A percentile compares a stretch with the other conserved stretches of the same genome.
phyloP scores from a whole-genome alignment of 2,113 vertebrate genomes.

The Salminus brasiliensis region DNA sequence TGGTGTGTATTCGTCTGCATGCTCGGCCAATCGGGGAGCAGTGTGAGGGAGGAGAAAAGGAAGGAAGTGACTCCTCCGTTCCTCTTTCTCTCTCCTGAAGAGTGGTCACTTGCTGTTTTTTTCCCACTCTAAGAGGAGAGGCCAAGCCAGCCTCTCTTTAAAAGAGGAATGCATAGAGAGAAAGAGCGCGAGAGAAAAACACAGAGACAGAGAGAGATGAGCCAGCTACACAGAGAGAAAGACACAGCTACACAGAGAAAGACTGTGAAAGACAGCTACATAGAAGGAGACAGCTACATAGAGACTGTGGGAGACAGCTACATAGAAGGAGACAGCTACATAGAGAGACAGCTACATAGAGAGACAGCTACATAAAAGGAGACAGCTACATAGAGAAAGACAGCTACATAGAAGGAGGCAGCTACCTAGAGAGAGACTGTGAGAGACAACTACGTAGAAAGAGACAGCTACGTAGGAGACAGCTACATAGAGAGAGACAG shows the following conservation, averaged over 20 bases:
- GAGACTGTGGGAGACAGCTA: no score
- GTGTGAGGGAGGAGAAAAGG: constrained; percentile 31
- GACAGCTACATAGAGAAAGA: no score
- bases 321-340: no score
- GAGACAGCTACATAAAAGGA: no score
- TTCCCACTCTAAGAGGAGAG: not conserved
- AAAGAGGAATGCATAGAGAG: not conserved
- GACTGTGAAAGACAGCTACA: no score
- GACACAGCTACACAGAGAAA: not conserved
- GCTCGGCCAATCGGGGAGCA: constrained; percentile 54
- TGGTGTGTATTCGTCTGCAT: constrained; percentile 61
- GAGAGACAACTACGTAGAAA: no score
- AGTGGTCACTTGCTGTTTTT: constrained; percentile 12
- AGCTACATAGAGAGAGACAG: no score
- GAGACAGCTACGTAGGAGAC: no score
- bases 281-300: no score
- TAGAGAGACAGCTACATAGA: no score
- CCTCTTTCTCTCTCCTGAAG: not conserved
- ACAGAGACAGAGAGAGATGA: no score
- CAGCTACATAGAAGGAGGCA: not conserved
- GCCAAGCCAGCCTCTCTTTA: constrained; percentile 1
- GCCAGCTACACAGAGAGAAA: not conserved
- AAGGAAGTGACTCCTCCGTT: constrained; percentile 41
- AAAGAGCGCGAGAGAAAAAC: not conserved
- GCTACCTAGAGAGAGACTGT: no score